Evolutionary conservation across 2,888 invertebrate species (phyloP).

Genomic region (Melanostoma scalare): DNA sequence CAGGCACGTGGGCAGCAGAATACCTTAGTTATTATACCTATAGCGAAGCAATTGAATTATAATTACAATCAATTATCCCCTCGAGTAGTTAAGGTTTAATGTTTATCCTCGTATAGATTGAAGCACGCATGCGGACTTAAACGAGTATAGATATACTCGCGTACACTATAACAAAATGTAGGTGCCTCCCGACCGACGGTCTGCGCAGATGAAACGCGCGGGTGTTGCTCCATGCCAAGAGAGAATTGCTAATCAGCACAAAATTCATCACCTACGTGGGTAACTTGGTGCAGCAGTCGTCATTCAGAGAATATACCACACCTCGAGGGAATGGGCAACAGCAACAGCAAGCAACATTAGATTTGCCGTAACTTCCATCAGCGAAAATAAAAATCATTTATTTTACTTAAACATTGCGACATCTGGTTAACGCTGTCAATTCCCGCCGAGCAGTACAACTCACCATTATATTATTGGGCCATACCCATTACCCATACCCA

Average conservation of each 20-base stretch:
- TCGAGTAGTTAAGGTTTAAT: slow-evolving; percentile 38
- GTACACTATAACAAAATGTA: slow-evolving; percentile 24
- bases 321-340: slow-evolving; percentile 57
- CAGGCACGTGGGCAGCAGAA: slow-evolving; percentile 46
- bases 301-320: slow-evolving; percentile 69
- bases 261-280: slow-evolving; percentile 73
- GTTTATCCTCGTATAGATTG: slow-evolving; percentile 11
- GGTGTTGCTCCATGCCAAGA: slow-evolving; percentile 57
- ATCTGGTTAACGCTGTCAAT: slow-evolving; percentile 72
- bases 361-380: slow-evolving; percentile 53
- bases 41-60: slow-evolving; percentile 67
- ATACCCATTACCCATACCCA: slow-evolving; percentile 53
- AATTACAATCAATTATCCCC: slow-evolving; percentile 69
- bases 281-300: slow-evolving; percentile 70
- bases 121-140: slow-evolving; percentile 47
- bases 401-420: slow-evolving; percentile 69
- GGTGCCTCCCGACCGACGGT: slow-evolving; percentile 62
- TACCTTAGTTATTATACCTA: slow-evolving; percentile 8
- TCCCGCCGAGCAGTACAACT: slow-evolving; percentile 48
- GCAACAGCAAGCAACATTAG: slow-evolving; percentile 48
- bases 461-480: slow-evolving; percentile 50
- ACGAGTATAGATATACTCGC: background rate
- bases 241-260: slow-evolving; percentile 72
- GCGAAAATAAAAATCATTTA: slow-evolving; percentile 58
- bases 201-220: slow-evolving; percentile 70